These are phyloP conservation scores for Elephas maximus DNA, from an alignment of 2,113 vertebrate genomes.

Conservation along the genomic window DNA sequence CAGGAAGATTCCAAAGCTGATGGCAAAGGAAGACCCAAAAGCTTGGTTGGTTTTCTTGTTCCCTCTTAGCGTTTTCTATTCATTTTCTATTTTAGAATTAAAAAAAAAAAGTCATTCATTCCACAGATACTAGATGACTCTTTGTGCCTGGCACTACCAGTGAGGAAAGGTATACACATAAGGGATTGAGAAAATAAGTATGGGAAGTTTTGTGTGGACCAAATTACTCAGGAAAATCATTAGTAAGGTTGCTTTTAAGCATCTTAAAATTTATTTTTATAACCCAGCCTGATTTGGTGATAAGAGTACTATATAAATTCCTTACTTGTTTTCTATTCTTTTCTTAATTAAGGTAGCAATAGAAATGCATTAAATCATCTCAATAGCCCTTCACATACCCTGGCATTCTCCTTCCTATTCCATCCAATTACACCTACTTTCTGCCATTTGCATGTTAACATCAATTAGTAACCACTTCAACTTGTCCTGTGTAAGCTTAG, in stretches of 20 bases:
- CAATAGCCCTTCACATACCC: neutral
- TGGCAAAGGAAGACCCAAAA: neutral
- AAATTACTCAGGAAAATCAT: neutral
- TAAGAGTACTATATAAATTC: neutral
- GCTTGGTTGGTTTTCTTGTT: neutral
- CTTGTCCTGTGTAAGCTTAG: neutral
- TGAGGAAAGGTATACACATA: neutral
- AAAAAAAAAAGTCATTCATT: neutral
- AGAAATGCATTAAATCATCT: neutral
- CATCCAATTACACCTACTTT: neutral
- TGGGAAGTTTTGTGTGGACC: neutral
- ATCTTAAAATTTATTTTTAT: slow-evolving; percentile 26
- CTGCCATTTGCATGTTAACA: neutral
- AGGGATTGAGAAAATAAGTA: neutral
- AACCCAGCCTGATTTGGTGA: slow-evolving; percentile 9
- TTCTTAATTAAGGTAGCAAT: slow-evolving; percentile 11
- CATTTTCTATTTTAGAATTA: neutral
- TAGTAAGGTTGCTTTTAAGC: neutral
- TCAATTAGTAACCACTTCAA: neutral
- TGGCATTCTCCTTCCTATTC: neutral
- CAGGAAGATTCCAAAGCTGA: neutral
- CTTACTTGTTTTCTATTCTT: neutral
- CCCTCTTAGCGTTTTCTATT: neutral
- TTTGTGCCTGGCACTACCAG: neutral
- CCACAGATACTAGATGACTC: neutral